Conservation (phyloP, 2,113 vertebrate species). For the Cololabis saira region DNA sequence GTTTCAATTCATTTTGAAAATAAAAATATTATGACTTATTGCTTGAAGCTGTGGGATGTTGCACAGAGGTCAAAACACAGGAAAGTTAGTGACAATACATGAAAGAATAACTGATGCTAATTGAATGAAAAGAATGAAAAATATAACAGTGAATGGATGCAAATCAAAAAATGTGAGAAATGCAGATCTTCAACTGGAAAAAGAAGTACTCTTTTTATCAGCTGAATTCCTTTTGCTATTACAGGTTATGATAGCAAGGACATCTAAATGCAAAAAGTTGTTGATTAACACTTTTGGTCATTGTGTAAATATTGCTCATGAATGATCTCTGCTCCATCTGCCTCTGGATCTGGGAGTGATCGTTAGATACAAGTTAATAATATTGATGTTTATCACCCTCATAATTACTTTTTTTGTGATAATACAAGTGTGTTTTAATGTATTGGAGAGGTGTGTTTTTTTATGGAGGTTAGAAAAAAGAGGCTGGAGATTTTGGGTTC, state of each 20-base stretch:
- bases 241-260: background rate
- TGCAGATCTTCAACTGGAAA: slow-evolving; percentile 2
- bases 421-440: too few species aligned
- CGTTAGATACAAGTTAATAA: too few species aligned
- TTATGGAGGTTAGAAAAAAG: too few species aligned
- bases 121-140: slow-evolving; percentile 7
- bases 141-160: background rate
- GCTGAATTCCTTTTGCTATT: background rate
- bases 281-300: slow-evolving; percentile 34
- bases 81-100: slow-evolving; percentile 10
- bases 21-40: slow-evolving; percentile 39
- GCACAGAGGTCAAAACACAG: slow-evolving; percentile 31
- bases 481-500: too few species aligned
- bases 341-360: too few species aligned
- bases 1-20: slow-evolving; percentile 42
- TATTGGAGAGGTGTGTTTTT: too few species aligned
- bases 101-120: slow-evolving; percentile 1
- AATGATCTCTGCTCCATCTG: too few species aligned
- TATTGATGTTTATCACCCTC: too few species aligned
- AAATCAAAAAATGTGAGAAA: slow-evolving; percentile 2
- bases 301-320: background rate
- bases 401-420: too few species aligned
- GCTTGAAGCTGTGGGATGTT: background rate
- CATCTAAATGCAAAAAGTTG: too few species aligned
- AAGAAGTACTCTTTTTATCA: background rate